Base-by-base conservation (phyloP, 2,797 vertebrate genomes). In the Lophius americanus region DNA sequence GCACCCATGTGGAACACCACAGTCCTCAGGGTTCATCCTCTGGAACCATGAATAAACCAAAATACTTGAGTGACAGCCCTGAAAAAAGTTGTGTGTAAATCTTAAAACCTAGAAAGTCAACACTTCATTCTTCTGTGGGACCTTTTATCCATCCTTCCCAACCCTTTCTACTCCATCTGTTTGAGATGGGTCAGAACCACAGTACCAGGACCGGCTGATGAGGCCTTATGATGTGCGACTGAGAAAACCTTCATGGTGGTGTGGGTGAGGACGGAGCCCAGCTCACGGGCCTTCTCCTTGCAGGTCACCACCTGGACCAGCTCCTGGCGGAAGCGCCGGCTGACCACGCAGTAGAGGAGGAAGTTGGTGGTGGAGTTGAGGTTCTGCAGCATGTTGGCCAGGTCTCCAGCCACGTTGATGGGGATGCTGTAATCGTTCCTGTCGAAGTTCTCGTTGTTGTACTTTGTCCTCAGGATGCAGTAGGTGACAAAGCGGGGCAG, bases 281-380 rank as follows among this genome's bases (percentile, higher is more conserved):
- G 54, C 33, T 88, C 83, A 1, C 39, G 48, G 0, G 64, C 70
- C 43, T 39, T 79, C 0, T 14, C 9, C 7, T 74, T 81, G 67
- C 91, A 92, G 0, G 78, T 70, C 38, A 90, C 46, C 14, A 87
- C 56, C 9, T 44, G 63, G 8, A 86, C 8, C 49, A 94, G 78
- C 76, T 95, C 93, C 36, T 41, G 79, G 0, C 93, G 83, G 75
- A 95, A 95, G 39, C 89, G 61, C 2, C 64, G 83, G 75, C 94
- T 94, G 44, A 91, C 92, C 81, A 93, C 53, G 63, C 93, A 94
- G 87, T 95, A 95, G n/a, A 95, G 90, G 61, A 95, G 76, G 80
- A 94, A 94, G 85, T 95, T 95, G 68, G 93, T 93, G 85, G 89
- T 85, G 68, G 93, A 94, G 81, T 94, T 94, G n/a, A 94, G 90